Conservation (phyloP, 2,797 vertebrate species). For the Smutsia temminckii region DNA sequence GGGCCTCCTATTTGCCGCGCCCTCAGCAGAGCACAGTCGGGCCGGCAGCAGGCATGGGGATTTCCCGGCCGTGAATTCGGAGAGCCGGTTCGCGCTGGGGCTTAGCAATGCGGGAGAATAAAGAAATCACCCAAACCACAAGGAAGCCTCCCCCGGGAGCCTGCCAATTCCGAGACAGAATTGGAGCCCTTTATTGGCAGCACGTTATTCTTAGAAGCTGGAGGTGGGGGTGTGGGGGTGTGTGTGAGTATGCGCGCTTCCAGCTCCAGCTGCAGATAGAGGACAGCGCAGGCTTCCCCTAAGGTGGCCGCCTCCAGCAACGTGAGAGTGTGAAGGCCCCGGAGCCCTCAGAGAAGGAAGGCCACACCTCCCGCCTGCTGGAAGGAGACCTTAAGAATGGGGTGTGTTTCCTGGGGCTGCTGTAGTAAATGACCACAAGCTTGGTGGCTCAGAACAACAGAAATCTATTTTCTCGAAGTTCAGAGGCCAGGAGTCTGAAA, state of each 20-base stretch:
- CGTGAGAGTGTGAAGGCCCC: accelerated
- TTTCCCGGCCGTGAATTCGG: not conserved
- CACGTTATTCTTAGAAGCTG: conserved; percentile 39
- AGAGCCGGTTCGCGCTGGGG: not conserved
- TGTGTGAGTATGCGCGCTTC: accelerated
- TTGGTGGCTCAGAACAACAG: not conserved
- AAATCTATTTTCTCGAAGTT: not conserved
- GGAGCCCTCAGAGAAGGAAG: accelerated
- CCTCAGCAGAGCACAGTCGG: accelerated
- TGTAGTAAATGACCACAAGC: not conserved
- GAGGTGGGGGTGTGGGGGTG: not conserved
- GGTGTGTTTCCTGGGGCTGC: not conserved
- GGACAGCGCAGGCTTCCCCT: not conserved
- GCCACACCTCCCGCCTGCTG: accelerated
- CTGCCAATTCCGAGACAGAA: not conserved
- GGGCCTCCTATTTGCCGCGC: not conserved
- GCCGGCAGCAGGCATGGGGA: accelerated
- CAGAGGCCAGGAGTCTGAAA: not conserved
- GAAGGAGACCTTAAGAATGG: not conserved
- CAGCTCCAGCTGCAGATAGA: not conserved
- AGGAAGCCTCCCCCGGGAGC: not conserved
- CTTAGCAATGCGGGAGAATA: not conserved
- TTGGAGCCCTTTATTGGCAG: not conserved
- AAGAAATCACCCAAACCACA: conserved; percentile 28
- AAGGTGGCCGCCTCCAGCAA: accelerated